Evolutionary conservation across 2,797 vertebrate species (phyloP).

Genomic region (Helostoma temminkii): DNA sequence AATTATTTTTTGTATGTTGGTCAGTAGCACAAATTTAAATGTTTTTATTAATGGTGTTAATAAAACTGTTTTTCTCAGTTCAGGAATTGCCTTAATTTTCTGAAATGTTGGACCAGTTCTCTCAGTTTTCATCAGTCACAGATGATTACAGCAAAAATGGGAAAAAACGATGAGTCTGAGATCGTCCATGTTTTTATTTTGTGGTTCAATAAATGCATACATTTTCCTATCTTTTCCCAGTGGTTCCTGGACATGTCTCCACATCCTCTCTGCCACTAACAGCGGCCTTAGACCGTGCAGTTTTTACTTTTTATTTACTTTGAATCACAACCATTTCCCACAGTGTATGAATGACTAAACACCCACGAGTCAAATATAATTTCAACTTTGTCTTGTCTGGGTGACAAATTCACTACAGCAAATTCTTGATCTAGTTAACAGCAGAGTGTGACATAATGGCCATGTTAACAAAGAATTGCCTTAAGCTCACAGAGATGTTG

Average conservation of each 20-base stretch:
- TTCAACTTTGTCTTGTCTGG: conserved; percentile 23
- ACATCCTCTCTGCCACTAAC: conserved; percentile 58
- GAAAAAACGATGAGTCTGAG: conserved; percentile 40
- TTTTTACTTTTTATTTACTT: conserved; percentile 18
- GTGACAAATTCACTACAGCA: conserved; percentile 6
- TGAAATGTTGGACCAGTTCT: conserved; percentile 69
- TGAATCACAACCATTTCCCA: conserved; percentile 33
- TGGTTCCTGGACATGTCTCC: conserved; percentile 65
- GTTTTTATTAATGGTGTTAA: conserved; percentile 80
- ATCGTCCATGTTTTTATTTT: conserved; percentile 79
- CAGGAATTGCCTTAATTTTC: conserved; percentile 87
- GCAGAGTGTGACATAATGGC: conserved; percentile 9
- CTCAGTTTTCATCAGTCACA: conserved; percentile 52
- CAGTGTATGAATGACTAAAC: conserved; percentile 35
- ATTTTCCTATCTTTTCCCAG: conserved; percentile 62
- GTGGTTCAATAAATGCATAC: conserved; percentile 67
- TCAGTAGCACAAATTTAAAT: conserved; percentile 85
- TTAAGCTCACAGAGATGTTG: conserved; percentile 36
- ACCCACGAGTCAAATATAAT: conserved; percentile 12
- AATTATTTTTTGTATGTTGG: conserved; percentile 82
- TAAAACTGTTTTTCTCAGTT: conserved; percentile 81
- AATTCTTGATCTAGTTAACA: conserved; percentile 16
- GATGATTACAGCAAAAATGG: conserved; percentile 41
- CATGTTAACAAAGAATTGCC: conserved; percentile 56
- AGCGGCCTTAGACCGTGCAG: conserved; percentile 61